Evolutionary conservation across 35 echinoderm and acorn worm species (phyloP).

Genomic region (Lytechinus variegatus): DNA sequence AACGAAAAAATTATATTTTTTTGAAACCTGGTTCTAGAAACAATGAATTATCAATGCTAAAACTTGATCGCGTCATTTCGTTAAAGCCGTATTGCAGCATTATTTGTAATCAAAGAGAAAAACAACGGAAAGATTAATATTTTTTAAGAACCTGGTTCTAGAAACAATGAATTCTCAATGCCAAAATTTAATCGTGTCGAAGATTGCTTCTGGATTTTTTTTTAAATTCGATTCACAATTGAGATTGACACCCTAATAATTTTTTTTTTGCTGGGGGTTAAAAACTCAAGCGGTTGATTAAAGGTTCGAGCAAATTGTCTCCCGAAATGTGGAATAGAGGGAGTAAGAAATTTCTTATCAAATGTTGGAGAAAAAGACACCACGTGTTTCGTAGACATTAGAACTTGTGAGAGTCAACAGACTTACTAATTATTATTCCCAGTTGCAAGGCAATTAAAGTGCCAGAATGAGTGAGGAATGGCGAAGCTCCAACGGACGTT

Average conservation of each 20-base stretch:
- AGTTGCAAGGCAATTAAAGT: not conserved
- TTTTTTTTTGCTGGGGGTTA: not conserved
- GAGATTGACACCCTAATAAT: not conserved
- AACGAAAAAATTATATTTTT: no score
- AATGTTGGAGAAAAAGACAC: not conserved
- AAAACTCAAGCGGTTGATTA: not conserved
- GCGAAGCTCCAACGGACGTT: conserved; percentile 1
- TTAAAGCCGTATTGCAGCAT: no score
- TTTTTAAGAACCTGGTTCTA: no score
- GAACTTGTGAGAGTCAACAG: conserved; percentile 36
- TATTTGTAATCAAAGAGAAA: no score
- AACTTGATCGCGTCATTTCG: no score
- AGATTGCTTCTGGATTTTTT: not conserved
- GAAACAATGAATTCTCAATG: no score
- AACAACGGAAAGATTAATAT: no score
- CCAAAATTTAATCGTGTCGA: no score
- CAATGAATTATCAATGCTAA: no score
- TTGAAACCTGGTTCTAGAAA: no score
- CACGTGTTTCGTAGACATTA: conserved; percentile 11
- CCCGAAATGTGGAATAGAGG: not conserved
- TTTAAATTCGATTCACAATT: not conserved
- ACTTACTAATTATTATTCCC: conserved; percentile 22
- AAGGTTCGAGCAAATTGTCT: not conserved
- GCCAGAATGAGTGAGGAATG: not conserved
- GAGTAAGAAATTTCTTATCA: not conserved